Evolutionary conservation across 2,113 vertebrate genomes (phyloP), one percentile per base, ranked within the genome.

Genomic region (Megaceryle torquata): DNA sequence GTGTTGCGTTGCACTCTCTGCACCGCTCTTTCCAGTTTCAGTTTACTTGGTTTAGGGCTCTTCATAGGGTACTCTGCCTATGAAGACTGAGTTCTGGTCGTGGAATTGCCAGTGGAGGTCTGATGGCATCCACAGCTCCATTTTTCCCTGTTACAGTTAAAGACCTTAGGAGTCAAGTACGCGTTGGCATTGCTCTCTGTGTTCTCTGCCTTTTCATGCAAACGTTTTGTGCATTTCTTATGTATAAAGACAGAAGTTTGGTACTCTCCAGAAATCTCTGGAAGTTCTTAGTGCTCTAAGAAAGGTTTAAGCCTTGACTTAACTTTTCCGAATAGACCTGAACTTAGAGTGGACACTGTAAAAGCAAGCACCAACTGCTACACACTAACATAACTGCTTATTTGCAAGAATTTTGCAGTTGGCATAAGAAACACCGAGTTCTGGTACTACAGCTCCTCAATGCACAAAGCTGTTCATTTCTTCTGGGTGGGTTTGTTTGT

Each of bases 61-160:
- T 76, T n/a, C 15, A 11, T 68, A 7, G 21, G 0, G 0, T 10
- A 7, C 17, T 83, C 9, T 59, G 13, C 46, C 25, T 25, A 0
- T 0, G 0, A 16, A 71, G 51, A 39, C 35, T 67, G 17, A 39
- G 29, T 43, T 78, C 68, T 75, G 53, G 7, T 26, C 0, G 0
- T 80, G 41, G 60, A 16, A 11, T 24, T 64, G 39, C 35, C 46
- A 10, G 3, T 31, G 51, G 50, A 86, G 16, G 29, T 70, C 44
- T 51, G 48, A 64, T 51, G 48, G 46, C 31, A 39, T 57, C 6
- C 6, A 11, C 31, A 83, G 46, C 60, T 91, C 51, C 10, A 2
- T 44, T 39, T 81, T 50, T 20, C 19, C 41, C 2, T 1, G 0
- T 51, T 56, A 6, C 2, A 8, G 0, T 21, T 39, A 11, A 56